Percentiles rank a stretch among this genome's conserved stretches.
Conservation (phyloP, 1,140 invertebrate species). For the Propsilocerus akamusi region DNA sequence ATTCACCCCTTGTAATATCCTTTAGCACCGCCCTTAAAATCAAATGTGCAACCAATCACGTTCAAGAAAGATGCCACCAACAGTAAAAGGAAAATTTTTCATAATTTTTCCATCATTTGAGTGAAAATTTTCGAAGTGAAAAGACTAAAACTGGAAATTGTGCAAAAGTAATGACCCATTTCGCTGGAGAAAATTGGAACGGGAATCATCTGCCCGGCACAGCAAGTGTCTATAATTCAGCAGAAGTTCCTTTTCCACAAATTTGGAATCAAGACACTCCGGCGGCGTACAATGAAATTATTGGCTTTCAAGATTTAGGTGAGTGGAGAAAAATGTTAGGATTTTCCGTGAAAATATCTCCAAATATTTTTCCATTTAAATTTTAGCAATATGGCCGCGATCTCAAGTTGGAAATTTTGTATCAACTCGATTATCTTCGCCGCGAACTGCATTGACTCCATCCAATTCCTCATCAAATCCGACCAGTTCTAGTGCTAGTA, state of each 20-base stretch:
- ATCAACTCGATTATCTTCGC: conserved; percentile 11
- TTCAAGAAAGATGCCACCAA: not conserved
- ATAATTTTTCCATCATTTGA: not conserved
- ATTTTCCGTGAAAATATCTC: no score
- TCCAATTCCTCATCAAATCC: conserved; percentile 7
- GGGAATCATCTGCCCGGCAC: not conserved
- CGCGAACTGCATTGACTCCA: conserved; percentile 1
- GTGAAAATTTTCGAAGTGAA: not conserved
- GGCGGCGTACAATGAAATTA: not conserved
- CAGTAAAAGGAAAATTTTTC: not conserved
- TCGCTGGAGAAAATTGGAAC: not conserved
- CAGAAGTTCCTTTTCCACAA: not conserved
- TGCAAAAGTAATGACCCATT: not conserved
- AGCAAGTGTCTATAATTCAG: not conserved
- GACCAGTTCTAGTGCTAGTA: conserved; percentile 23
- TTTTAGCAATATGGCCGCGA: conserved; percentile 25
- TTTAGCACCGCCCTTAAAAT: not conserved
- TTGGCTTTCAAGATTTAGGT: not conserved
- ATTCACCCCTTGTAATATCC: not conserved
- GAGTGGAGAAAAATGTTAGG: no score
- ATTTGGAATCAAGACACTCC: not conserved
- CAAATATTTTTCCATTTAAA: no score
- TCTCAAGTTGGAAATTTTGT: conserved; percentile 18
- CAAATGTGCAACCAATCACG: not conserved
- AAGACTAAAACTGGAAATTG: not conserved